phyloP scores from a whole-genome alignment of 1,140 invertebrate genomes.

The Pomacea maculata region DNA sequence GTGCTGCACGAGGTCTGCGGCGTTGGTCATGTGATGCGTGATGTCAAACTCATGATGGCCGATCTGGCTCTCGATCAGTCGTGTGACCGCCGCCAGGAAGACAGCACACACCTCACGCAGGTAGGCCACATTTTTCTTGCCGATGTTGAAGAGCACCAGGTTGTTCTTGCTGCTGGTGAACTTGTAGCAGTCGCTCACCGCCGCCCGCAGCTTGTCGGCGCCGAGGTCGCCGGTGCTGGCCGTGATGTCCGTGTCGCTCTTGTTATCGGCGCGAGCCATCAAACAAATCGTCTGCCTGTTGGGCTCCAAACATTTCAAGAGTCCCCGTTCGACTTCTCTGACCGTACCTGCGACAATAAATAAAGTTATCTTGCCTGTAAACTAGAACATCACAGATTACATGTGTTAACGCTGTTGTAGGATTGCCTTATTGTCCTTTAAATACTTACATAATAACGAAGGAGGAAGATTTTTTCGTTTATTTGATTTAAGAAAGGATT shows the following conservation, averaged over 20 bases:
- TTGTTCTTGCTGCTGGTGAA: slow-evolving; percentile 21
- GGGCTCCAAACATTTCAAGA: slow-evolving; percentile 20
- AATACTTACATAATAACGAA: too few species aligned
- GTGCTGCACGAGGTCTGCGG: slow-evolving; percentile 30
- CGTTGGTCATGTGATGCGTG: slow-evolving; percentile 26
- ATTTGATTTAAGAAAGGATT: too few species aligned
- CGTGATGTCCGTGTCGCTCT: not conserved
- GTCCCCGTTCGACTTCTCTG: slow-evolving; percentile 31
- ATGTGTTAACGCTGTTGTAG: too few species aligned
- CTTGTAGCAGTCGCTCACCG: slow-evolving; percentile 21
- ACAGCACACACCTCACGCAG: slow-evolving; percentile 22
- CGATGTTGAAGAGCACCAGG: slow-evolving; percentile 24
- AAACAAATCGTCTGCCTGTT: slow-evolving; percentile 29
- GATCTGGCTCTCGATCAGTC: slow-evolving; percentile 25
- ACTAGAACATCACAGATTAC: too few species aligned
- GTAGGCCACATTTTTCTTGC: slow-evolving; percentile 28
- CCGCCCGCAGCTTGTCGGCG: slow-evolving; percentile 21
- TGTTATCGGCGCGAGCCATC: slow-evolving; percentile 18
- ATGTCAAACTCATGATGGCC: slow-evolving; percentile 26
- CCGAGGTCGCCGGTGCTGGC: slow-evolving; percentile 8
- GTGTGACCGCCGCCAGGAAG: slow-evolving; percentile 24
- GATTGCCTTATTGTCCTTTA: too few species aligned
- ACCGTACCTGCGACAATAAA: slow-evolving; percentile 18
- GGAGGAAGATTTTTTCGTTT: too few species aligned
- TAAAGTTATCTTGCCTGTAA: too few species aligned